Evolutionary conservation across 2,888 invertebrate genomes (phyloP).

Genomic region (Carcina quercana): DNA sequence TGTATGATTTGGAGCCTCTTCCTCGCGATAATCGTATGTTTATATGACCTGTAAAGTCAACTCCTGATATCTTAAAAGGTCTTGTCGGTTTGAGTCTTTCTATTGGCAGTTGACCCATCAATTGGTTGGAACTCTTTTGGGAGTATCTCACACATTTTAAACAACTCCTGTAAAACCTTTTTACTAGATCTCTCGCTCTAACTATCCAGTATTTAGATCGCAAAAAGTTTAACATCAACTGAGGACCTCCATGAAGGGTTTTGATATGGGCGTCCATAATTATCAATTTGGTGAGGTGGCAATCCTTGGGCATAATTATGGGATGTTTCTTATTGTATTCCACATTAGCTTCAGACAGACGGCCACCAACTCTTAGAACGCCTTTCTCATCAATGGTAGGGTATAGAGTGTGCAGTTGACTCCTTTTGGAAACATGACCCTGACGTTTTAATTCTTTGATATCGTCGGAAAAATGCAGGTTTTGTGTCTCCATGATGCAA

Average conservation of each 20-base stretch:
- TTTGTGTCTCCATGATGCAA: conserved; percentile 13
- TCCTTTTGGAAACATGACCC: conserved; percentile 1
- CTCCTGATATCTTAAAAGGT: conserved; percentile 4
- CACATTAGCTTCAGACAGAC: conserved; percentile 14
- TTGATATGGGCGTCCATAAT: conserved; percentile 3
- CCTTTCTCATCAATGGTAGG: conserved; percentile 16
- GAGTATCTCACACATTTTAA: conserved; percentile 4
- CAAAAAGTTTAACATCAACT: conserved; percentile 17
- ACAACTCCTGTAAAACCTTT: neutral
- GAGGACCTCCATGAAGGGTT: conserved; percentile 21
- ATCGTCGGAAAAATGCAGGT: conserved; percentile 6
- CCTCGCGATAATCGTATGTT: conserved; percentile 7
- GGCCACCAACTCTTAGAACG: conserved; percentile 19
- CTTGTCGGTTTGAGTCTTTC: conserved; percentile 1
- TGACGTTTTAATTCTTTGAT: conserved; percentile 3
- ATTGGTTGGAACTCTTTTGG: neutral
- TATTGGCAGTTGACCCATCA: neutral
- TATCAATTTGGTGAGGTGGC: conserved; percentile 13
- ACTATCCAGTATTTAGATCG: conserved; percentile 20
- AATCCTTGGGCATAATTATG: conserved; percentile 14
- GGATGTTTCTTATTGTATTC: conserved; percentile 18
- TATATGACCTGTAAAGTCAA: conserved; percentile 9
- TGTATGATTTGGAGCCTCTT: conserved; percentile 7
- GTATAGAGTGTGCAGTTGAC: conserved; percentile 8
- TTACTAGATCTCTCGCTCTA: conserved; percentile 2